Percentiles rank a stretch among this genome's conserved stretches.
Evolutionary conservation across 2,888 invertebrate genomes (phyloP).

Genomic region (Microchrysa polita): DNA sequence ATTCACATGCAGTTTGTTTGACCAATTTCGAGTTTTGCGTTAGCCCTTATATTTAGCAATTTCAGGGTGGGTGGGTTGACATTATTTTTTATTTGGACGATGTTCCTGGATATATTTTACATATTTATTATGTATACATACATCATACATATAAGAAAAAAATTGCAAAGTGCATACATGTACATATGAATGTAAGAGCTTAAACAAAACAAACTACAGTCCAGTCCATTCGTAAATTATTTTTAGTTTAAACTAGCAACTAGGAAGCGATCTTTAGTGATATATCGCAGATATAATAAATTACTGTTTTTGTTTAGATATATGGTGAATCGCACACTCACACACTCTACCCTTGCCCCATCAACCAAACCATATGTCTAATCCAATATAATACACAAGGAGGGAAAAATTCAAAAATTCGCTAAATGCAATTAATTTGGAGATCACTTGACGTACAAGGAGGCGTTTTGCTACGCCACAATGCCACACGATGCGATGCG

Average conservation of each 20-base stretch:
- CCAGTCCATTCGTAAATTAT: slow-evolving; percentile 14
- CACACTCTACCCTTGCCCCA: background rate
- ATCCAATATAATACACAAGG: background rate
- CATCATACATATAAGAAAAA: slow-evolving; percentile 2
- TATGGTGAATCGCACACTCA: background rate
- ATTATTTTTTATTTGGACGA: slow-evolving; percentile 32
- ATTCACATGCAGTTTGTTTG: too few relatives aligned
- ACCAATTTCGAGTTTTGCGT: too few relatives aligned
- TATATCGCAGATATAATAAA: slow-evolving; percentile 40
- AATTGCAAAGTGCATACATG: slow-evolving; percentile 21
- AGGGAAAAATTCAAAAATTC: slow-evolving; percentile 39
- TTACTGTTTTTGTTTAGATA: slow-evolving; percentile 35
- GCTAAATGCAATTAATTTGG: slow-evolving; percentile 41
- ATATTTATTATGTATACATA: too few relatives aligned
- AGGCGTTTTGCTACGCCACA: background rate
- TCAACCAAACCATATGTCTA: background rate
- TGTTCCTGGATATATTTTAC: slow-evolving; percentile 30
- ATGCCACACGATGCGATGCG: slow-evolving; percentile 4
- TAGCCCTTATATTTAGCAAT: too few relatives aligned
- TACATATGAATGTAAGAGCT: too few relatives aligned
- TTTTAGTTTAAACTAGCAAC: slow-evolving; percentile 35
- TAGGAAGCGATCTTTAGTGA: slow-evolving; percentile 40
- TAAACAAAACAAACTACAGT: slow-evolving; percentile 11
- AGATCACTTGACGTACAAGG: slow-evolving; percentile 32
- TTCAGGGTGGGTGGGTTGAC: too few relatives aligned